Evolutionary conservation across 2,113 vertebrate genomes (phyloP).

Genomic region (Peucedramus taeniatus): DNA sequence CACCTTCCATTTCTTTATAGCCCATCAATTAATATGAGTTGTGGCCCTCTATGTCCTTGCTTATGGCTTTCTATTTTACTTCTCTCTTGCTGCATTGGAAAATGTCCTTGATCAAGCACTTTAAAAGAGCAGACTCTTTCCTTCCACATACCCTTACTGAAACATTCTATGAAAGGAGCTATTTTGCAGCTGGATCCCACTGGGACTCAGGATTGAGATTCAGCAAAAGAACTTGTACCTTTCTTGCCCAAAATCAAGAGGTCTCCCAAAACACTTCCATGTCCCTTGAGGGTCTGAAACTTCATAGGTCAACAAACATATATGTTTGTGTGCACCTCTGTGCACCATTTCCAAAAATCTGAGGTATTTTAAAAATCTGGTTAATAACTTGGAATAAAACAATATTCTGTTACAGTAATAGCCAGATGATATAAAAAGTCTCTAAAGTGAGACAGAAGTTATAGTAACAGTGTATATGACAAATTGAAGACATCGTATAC

Average conservation of each 20-base stretch:
- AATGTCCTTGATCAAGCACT: background rate
- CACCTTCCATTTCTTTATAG: background rate
- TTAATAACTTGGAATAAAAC: background rate
- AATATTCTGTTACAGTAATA: background rate
- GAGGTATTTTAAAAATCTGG: background rate
- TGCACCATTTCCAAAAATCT: background rate
- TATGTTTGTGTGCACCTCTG: background rate
- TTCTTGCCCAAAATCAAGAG: background rate
- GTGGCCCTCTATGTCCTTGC: background rate
- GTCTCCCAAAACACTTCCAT: background rate
- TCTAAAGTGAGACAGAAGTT: background rate
- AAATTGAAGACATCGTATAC: background rate
- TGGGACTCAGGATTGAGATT: background rate
- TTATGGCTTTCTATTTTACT: background rate
- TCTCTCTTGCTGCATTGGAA: background rate
- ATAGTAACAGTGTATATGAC: background rate
- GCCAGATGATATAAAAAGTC: background rate
- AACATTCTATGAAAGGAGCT: background rate
- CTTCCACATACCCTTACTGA: background rate
- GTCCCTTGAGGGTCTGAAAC: background rate
- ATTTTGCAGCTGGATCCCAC: background rate
- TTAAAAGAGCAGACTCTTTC: background rate
- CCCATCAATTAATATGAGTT: background rate
- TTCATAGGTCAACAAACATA: background rate
- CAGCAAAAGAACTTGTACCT: background rate